Conservation (phyloP, 2,797 vertebrate species). For the Strix occidentalis region DNA sequence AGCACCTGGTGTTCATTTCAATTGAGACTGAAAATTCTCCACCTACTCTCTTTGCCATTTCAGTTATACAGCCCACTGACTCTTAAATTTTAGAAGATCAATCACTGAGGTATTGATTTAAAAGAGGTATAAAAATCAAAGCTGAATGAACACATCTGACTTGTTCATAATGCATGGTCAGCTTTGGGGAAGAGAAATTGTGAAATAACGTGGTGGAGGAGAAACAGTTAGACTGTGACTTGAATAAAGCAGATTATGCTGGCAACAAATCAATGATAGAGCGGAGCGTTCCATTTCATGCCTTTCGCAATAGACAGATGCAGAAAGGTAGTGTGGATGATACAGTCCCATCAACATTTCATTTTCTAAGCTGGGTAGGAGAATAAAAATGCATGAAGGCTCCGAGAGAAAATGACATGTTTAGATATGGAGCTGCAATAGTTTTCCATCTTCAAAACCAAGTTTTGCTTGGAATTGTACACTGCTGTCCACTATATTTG, state of each 20-base stretch:
- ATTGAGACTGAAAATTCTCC: constrained; percentile 26
- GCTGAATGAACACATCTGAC: constrained; percentile 65
- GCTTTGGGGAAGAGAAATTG: constrained; percentile 68
- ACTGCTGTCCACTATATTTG: not conserved
- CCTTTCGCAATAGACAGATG: constrained; percentile 61
- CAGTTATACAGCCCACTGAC: constrained; percentile 39
- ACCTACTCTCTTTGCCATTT: constrained; percentile 31
- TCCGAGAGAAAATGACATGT: constrained; percentile 14
- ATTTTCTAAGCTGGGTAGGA: constrained; percentile 48
- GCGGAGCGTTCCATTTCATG: constrained; percentile 53
- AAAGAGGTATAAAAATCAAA: constrained; percentile 71
- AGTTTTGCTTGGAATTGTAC: not conserved
- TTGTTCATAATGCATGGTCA: constrained; percentile 71
- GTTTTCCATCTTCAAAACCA: constrained; percentile 8
- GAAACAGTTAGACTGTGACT: constrained; percentile 70
- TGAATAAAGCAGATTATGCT: constrained; percentile 69
- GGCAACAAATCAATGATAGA: constrained; percentile 72
- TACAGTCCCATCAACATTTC: constrained; percentile 52
- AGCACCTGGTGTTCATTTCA: constrained; percentile 43
- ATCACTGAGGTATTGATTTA: constrained; percentile 67
- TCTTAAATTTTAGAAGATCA: constrained; percentile 67
- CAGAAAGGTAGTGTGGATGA: constrained; percentile 58
- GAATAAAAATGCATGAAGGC: constrained; percentile 8
- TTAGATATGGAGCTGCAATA: constrained; percentile 27
- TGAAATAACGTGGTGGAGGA: constrained; percentile 61